Percentiles rank a stretch among this genome's conserved stretches.
Evolutionary conservation across 2,888 invertebrate genomes (phyloP).

Genomic region (Mythimna loreyi): DNA sequence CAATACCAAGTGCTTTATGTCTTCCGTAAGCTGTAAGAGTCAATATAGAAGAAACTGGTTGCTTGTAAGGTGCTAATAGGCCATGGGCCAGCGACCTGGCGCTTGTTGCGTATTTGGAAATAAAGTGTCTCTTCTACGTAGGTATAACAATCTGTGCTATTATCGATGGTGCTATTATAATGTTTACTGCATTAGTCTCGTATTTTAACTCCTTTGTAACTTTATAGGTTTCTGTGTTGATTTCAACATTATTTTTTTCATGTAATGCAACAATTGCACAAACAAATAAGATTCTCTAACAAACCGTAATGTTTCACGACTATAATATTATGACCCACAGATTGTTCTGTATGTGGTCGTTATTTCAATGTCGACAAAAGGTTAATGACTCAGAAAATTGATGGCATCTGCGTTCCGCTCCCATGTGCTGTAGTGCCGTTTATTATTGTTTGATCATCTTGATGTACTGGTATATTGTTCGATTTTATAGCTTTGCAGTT

Average conservation of each 20-base stretch:
- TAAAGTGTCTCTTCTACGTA: too few species aligned
- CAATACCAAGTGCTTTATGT: conserved; percentile 10
- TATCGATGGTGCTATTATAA: too few species aligned
- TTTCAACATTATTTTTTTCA: conserved; percentile 6
- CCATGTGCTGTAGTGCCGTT: conserved; percentile 61
- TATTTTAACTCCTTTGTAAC: not conserved
- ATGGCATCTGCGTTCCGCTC: conserved; percentile 70
- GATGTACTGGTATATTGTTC: conserved; percentile 37
- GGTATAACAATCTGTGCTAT: too few species aligned
- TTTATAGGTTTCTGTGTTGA: not conserved
- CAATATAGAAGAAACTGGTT: conserved; percentile 51
- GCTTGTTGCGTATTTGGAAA: conserved; percentile 16
- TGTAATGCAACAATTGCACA: conserved; percentile 18
- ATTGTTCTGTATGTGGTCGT: conserved; percentile 55
- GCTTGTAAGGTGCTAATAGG: conserved; percentile 56
- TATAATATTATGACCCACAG: conserved; percentile 38
- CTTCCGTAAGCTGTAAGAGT: conserved; percentile 33
- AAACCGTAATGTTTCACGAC: conserved; percentile 41
- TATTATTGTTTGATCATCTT: conserved; percentile 64
- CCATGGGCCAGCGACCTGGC: conserved; percentile 46
- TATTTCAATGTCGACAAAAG: conserved; percentile 73
- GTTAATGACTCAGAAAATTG: conserved; percentile 72
- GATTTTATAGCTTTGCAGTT: conserved; percentile 24
- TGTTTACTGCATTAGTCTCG: not conserved
- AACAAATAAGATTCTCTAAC: conserved; percentile 21